Evolutionary conservation across 2,888 invertebrate genomes (phyloP), one percentile per base, ranked within the genome.

Genomic region (Julus scandinavius): DNA sequence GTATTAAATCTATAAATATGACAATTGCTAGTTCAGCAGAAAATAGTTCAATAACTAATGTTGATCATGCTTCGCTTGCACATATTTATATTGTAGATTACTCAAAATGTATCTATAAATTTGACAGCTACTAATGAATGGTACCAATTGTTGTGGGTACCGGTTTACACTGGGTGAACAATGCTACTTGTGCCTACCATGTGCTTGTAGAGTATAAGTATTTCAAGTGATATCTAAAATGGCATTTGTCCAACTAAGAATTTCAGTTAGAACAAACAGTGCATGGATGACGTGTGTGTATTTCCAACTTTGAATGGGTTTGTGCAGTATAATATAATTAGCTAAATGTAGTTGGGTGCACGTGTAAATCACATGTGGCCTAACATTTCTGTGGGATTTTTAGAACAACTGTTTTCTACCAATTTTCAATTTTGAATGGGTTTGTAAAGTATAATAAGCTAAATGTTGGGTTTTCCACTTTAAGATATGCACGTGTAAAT

Each of bases 161-260:
- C 80, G 80, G 80, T 80, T 80, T 13, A 38, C 38, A 29, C 80
- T 80, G 80, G 80, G 38, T 80, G 38, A 80, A 80, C 80, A 80
- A 80, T 29, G 80, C 80, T 80, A 38, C 72, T 9, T 6, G 20
- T 72, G 29, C 72, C 9, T 72, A n/a, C 20, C 72, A 38, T 80
- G 29, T 80, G 38, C 29, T 80, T 38, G 38, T 45, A 20, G 13
- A 29, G 29, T 29, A 29, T 29, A 3, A 80, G 80, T 38, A 80
- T 80, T 80, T 80, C 80, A 80, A 38, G 38, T 13, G 80, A 38
- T 80, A 38, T 38, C 29, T 38, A 80, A 80, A 80, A 80, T 80
- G 72, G 72, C 72, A 72, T 20, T 72, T 72, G 72, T 72, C 72
- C 72, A 72, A 72, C 5, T 58, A 58, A 17, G 58, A 5, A n/a